These are phyloP conservation scores for Poecilus cupreus DNA, from an alignment of 2,888 invertebrate genomes.

Conservation along the genomic window DNA sequence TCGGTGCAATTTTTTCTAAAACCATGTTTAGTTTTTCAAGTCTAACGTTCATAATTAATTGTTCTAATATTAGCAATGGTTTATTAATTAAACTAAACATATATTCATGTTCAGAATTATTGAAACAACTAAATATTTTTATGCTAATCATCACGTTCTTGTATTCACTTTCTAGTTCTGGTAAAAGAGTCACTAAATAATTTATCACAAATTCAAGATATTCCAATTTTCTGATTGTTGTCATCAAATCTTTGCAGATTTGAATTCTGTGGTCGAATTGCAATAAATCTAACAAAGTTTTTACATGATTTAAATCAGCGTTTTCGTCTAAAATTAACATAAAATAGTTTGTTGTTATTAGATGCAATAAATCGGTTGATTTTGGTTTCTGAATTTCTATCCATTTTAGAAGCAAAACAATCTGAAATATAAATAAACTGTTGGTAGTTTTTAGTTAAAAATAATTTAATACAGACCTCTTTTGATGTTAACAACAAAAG, in stretches of 20 bases:
- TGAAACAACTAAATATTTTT: constrained; percentile 80
- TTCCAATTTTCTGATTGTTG: constrained; percentile 78
- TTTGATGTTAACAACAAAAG: constrained; percentile 66
- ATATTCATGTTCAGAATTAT: constrained; percentile 75
- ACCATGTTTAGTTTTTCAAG: constrained; percentile 80
- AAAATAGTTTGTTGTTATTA: constrained; percentile 75
- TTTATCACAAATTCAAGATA: constrained; percentile 80
- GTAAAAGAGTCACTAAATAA: constrained; percentile 74
- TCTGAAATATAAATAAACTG: constrained; percentile 71
- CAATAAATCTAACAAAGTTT: constrained; percentile 77
- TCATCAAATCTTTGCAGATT: constrained; percentile 79
- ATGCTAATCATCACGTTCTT: constrained; percentile 80
- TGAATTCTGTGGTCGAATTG: constrained; percentile 77
- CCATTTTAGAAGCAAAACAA: constrained; percentile 82
- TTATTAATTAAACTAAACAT: constrained; percentile 80
- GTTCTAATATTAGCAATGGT: constrained; percentile 88
- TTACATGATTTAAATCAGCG: constrained; percentile 72
- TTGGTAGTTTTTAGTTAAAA: constrained; percentile 66
- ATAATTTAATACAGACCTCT: constrained; percentile 70
- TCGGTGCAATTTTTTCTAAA: constrained; percentile 76
- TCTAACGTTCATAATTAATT: constrained; percentile 90
- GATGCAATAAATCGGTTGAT: constrained; percentile 74
- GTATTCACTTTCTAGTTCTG: constrained; percentile 74
- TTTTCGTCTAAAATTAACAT: constrained; percentile 76
- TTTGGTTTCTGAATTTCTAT: constrained; percentile 79